Conservation (phyloP, 2,888 invertebrate genomes). For the Tanytarsus gracilentus region DNA sequence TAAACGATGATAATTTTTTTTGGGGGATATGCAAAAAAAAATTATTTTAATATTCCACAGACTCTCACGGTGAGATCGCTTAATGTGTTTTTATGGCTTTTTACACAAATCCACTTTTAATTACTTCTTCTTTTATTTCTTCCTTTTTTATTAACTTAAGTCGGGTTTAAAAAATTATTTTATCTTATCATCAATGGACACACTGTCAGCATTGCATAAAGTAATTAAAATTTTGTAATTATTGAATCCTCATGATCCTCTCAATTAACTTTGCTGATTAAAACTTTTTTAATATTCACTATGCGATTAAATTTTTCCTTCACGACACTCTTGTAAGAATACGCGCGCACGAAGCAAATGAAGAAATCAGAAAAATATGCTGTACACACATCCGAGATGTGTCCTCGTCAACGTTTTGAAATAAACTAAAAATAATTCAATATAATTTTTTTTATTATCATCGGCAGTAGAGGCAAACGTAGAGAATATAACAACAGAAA, state of each 20-base stretch:
- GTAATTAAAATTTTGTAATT: too few relatives aligned
- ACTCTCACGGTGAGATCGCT: too few relatives aligned
- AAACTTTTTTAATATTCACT: too few relatives aligned
- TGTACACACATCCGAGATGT: slow-evolving; percentile 37
- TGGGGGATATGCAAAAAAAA: too few relatives aligned
- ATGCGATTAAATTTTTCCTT: too few relatives aligned
- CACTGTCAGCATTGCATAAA: too few relatives aligned
- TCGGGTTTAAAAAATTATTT: background rate
- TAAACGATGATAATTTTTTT: too few relatives aligned
- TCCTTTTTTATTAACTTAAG: background rate
- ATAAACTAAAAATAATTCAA: slow-evolving; percentile 37
- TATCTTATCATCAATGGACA: too few relatives aligned
- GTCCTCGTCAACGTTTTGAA: slow-evolving; percentile 42
- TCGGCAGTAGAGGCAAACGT: slow-evolving; percentile 5
- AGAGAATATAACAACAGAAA: slow-evolving; percentile 13
- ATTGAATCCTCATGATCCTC: too few relatives aligned
- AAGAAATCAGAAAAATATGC: slow-evolving; percentile 7
- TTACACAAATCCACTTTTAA: background rate
- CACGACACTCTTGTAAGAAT: too few relatives aligned
- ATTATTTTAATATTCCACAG: too few relatives aligned
- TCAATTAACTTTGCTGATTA: too few relatives aligned
- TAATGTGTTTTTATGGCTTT: background rate
- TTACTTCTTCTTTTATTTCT: background rate
- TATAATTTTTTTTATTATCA: slow-evolving; percentile 26
- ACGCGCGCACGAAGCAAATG: background rate